Conservation (phyloP, 2,797 vertebrate genomes). For the Tokudaia tokunoshimensis region DNA sequence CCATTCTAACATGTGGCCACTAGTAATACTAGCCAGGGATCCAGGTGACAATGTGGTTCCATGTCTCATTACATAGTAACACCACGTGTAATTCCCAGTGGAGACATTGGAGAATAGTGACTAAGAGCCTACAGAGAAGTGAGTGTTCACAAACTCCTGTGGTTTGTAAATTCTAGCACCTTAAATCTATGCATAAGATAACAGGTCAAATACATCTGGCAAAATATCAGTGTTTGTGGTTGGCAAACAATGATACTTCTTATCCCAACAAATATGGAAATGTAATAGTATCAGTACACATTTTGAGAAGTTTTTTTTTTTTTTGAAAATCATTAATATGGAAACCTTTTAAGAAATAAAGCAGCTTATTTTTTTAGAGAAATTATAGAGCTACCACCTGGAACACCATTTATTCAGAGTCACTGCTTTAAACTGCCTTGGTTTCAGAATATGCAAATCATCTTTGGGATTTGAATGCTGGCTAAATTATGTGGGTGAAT, state of each 20-base stretch:
- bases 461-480: constrained; percentile 6
- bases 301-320: not conserved
- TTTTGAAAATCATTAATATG: not conserved
- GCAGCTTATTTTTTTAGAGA: not conserved
- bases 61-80: not conserved
- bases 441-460: constrained; percentile 47
- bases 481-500: constrained; percentile 12
- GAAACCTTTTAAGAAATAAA: not conserved
- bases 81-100: not conserved
- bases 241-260: not conserved
- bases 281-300: not conserved
- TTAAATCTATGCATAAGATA: not conserved
- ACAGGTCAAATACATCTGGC: not conserved
- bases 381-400: constrained; percentile 18
- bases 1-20: not conserved
- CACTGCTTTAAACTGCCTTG: constrained; percentile 5
- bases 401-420: constrained; percentile 23
- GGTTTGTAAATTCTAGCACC: not conserved
- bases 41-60: not conserved
- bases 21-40: not conserved
- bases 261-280: not conserved
- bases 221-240: not conserved
- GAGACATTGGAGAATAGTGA: not conserved
- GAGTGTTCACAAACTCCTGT: not conserved
- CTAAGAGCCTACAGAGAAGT: too few species aligned